These are phyloP conservation scores for Eupithecia tripunctaria DNA, from an alignment of 2,888 invertebrate species.

Conservation along the genomic window DNA sequence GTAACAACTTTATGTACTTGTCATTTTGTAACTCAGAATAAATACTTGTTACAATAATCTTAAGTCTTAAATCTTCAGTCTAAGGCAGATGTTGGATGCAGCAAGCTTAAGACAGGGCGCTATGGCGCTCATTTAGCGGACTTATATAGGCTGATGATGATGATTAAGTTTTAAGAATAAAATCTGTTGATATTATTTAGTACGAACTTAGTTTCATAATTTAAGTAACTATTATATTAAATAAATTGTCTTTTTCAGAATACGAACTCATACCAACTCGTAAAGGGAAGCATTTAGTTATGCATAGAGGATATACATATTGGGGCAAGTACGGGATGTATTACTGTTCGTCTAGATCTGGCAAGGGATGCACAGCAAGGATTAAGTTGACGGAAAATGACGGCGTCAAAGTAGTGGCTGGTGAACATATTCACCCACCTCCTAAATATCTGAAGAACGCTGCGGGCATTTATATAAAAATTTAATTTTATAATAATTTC, in stretches of 20 bases:
- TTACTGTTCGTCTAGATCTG: slow-evolving; percentile 18
- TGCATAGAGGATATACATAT: slow-evolving; percentile 23
- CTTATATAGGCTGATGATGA: too few relatives aligned
- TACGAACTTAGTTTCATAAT: background rate
- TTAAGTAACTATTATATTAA: too few relatives aligned
- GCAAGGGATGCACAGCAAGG: background rate
- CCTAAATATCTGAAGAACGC: background rate
- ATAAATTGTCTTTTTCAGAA: slow-evolving; percentile 8
- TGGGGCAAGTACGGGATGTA: slow-evolving; percentile 13
- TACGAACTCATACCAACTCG: slow-evolving; percentile 18
- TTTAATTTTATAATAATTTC: background rate
- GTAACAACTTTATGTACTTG: too few relatives aligned
- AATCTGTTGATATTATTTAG: background rate
- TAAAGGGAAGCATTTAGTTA: slow-evolving; percentile 21
- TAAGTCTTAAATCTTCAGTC: too few relatives aligned
- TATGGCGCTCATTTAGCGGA: too few relatives aligned
- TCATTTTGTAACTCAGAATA: too few relatives aligned
- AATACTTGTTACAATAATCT: too few relatives aligned
- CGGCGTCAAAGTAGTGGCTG: background rate
- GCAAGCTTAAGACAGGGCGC: too few relatives aligned
- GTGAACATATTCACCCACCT: slow-evolving; percentile 3
- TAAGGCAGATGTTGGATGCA: too few relatives aligned
- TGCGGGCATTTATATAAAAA: slow-evolving; percentile 7
- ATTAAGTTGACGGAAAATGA: slow-evolving; percentile 3
- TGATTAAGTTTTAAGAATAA: background rate